Conservation (phyloP, 2,888 invertebrate species). For the Merodon equestris region DNA sequence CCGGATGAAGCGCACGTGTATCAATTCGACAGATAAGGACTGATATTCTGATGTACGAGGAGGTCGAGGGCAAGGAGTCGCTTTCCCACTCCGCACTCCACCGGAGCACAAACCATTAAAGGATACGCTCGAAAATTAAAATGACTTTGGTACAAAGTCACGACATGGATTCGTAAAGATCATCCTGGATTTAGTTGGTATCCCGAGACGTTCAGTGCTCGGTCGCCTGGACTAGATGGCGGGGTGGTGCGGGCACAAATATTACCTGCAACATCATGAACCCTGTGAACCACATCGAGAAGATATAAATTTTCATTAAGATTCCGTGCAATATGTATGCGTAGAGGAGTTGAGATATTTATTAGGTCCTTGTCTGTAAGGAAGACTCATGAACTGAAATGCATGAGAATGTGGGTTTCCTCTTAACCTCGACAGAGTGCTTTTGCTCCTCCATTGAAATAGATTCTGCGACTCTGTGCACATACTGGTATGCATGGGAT, state of each 20-base stretch:
- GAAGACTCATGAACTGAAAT: too few relatives aligned
- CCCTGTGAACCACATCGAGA: conserved; percentile 2
- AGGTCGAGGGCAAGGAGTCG: conserved; percentile 3
- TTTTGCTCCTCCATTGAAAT: too few relatives aligned
- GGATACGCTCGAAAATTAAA: conserved; percentile 19
- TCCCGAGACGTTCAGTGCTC: too few relatives aligned
- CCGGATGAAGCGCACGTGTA: conserved; percentile 1
- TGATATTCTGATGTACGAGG: not conserved
- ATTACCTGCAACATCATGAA: conserved; percentile 16
- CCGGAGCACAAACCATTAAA: conserved; percentile 21
- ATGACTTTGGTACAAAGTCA: conserved; percentile 42
- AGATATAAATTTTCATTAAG: conserved; percentile 43
- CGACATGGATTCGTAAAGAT: conserved; percentile 15
- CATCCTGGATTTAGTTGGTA: conserved; percentile 6
- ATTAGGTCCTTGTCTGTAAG: conserved; percentile 7
- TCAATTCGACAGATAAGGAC: conserved; percentile 24
- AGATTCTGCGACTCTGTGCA: too few relatives aligned
- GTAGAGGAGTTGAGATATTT: conserved; percentile 9
- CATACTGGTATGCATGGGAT: too few relatives aligned
- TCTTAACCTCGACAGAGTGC: too few relatives aligned
- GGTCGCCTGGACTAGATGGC: too few relatives aligned
- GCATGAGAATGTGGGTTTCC: too few relatives aligned
- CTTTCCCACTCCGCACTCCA: too few relatives aligned
- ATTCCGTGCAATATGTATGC: conserved; percentile 27
- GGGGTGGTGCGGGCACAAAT: conserved; percentile 16